Evolutionary conservation across 2,888 invertebrate genomes (phyloP), one percentile per base, ranked within the genome.

Genomic region (Agrotis ipsilon): DNA sequence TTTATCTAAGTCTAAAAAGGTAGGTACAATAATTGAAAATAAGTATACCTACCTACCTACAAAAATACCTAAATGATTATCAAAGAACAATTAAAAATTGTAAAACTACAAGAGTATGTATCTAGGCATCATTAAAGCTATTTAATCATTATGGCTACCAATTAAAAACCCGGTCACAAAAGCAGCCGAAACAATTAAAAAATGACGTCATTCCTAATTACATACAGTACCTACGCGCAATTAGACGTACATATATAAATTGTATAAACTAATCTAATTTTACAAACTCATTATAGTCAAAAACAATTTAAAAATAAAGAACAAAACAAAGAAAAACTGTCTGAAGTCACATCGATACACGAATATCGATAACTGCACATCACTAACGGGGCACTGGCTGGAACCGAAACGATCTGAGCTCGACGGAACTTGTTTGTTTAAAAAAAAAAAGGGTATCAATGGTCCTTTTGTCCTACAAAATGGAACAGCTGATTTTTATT

Each of bases 401-500:
- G 68, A 68, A 62, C 73, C 76, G 54, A 84, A 77, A 81, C 72
- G 61, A 82, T 80, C 78, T 74, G 74, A 72, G 66, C 54, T 45
- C 46, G 54, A 32, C 67, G 55, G 51, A 78, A 77, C 85, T 65
- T 66, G 80, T 83, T 75, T 78, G 63, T 55, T 24, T 14, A 49
- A 69, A 76, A 81, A 77, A 80, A 75, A 68, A 67, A 77, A n/a
- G n/a, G 39, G 62, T 58, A 71, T 54, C 65, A 70, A 60, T 64
- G 68, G 74, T 72, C 72, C 80, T 80, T 74, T 61, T 46, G 54
- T 72, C 52, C 46, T 21, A 69, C 70, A 78, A 78, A 72, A 72
- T 58, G 21, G 48, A 81, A 73, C 84, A 84, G 84, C 84, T 84
- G 85, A 83, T 80, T 81, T 78, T 75, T 73, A 66, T 73, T 61